Evolutionary conservation across 2,888 invertebrate genomes (phyloP).

Genomic region (Drosophila gaucha): DNA sequence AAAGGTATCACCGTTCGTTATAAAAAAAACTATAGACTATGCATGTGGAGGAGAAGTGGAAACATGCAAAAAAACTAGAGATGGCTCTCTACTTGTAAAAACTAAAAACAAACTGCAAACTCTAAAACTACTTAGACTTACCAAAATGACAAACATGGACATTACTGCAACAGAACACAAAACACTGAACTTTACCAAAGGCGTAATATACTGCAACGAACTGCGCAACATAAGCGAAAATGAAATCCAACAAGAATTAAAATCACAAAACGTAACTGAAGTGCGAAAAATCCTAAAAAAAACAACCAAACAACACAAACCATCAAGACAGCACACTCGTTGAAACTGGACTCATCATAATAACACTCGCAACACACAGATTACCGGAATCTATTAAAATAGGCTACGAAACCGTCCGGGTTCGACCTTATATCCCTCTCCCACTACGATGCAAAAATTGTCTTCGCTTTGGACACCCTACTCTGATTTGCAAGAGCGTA

Average conservation of each 20-base stretch:
- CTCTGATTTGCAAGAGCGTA: constrained; percentile 20
- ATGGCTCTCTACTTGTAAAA: neutral
- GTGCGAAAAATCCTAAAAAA: neutral
- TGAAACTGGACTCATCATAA: no score
- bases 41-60: no score
- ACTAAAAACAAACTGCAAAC: constrained; percentile 3
- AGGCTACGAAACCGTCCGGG: no score
- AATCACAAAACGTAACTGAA: neutral
- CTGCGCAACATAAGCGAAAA: neutral
- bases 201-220: neutral
- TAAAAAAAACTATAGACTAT: no score
- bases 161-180: constrained; percentile 3
- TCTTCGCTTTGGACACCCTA: no score
- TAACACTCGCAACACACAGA: no score
- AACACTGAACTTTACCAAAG: neutral
- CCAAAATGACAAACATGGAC: neutral
- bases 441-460: constrained; percentile 33
- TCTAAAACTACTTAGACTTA: neutral
- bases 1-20: no score
- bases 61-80: constrained; percentile 2
- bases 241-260: neutral
- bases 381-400: neutral
- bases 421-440: constrained; percentile 22
- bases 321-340: no score
- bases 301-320: neutral